Evolutionary conservation across 92 coral and sea anemone genomes (phyloP), one percentile per base, ranked within the genome.

Genomic region (Porites lobata): DNA sequence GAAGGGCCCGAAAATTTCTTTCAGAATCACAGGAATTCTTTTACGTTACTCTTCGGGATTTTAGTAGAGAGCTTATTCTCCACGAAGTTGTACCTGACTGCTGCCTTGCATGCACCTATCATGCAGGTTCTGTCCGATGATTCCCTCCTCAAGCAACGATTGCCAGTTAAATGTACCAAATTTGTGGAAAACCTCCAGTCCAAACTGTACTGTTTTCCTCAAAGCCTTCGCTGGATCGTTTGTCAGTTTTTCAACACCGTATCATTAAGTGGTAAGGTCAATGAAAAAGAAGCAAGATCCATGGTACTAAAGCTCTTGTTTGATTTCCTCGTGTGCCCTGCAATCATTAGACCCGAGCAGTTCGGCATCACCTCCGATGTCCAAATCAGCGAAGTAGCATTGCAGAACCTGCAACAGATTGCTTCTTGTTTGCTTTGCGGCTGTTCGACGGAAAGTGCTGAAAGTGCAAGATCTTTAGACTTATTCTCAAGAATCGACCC

Each of bases 121-220:
- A 82, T 97, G 80, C 94, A 96, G 57, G 96, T 97, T 50, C 87
- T 97, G 18, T 85, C 94, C 18, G 96, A 93, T 51, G 98, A 96
- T 77, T 91, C 98, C 17, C 84, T 88, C 17, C 85, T 94, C 50
- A 83, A 93, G 73, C 83, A 89, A 7, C 91, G 91, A 57, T 91
- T 97, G 10, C 91, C 99, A 1, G 82, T 67, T n/a, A 85, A 83
- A 12, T 92, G 98, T n/a, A 88, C 91, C 22, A 86, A 77, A 56
- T 90, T 97, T 83, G 94, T 97, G 50, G 84, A 96, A 53, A 97
- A 89, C 72, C 77, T 97, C 24, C 93, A 97, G 82, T 90, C 89
- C 72, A 97, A 96, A 89, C 91, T 97, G 69, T 89, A 94, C 76
- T 97, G 99, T 81, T 90, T 97, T 72, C 99, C 99, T 2, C 89